phyloP scores from a whole-genome alignment of 2,888 invertebrate genomes.

The Campoplex nolae region DNA sequence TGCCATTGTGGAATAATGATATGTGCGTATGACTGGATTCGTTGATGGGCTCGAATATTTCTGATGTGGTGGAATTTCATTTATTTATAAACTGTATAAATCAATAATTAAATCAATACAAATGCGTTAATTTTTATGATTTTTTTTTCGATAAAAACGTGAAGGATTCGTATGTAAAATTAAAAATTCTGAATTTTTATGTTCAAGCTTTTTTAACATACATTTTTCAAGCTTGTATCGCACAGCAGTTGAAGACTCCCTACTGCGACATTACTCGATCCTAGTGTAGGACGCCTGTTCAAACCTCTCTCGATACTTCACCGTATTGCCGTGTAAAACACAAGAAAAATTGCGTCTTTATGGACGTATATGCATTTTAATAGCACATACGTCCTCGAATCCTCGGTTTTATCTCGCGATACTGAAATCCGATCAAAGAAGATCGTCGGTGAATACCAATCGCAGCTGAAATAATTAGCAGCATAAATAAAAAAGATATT shows the following conservation, averaged over 20 bases:
- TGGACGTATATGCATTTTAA: not conserved
- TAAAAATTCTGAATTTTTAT: not conserved
- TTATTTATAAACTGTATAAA: not conserved
- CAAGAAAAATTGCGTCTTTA: constrained; percentile 46
- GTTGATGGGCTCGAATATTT: constrained; percentile 56
- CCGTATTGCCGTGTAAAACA: constrained; percentile 55
- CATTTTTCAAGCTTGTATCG: constrained; percentile 50
- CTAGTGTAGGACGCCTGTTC: constrained; percentile 53
- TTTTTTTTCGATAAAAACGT: not conserved
- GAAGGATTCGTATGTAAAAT: no score
- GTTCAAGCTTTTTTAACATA: not conserved
- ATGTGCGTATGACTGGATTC: constrained; percentile 64
- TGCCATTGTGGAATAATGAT: constrained; percentile 62
- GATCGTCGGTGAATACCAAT: constrained; percentile 57
- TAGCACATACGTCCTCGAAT: constrained; percentile 24
- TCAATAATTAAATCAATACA: not conserved
- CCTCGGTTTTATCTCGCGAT: not conserved
- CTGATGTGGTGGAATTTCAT: not conserved
- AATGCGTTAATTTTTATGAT: not conserved
- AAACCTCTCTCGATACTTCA: constrained; percentile 44
- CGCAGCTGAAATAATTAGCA: not conserved
- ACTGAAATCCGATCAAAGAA: constrained; percentile 16
- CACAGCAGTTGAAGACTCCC: constrained; percentile 58
- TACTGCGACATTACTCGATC: constrained; percentile 60
- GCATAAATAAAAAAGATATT: not conserved